Base-by-base conservation (phyloP, 30 jellyfish, hydroid and myxozoan species). In the Turritopsis dohrnii region DNA sequence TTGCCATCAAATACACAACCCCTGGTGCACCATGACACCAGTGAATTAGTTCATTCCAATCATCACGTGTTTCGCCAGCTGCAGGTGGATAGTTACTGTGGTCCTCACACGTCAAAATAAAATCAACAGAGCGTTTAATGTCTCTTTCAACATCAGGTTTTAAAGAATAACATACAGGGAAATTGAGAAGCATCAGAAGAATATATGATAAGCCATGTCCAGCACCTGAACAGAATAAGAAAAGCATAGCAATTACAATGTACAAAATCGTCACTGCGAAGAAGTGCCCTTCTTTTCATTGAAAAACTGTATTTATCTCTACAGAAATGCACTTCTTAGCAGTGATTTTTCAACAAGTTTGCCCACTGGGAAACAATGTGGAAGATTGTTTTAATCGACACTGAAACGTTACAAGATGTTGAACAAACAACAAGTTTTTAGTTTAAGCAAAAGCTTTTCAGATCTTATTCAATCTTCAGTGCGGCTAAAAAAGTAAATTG, bases 11-110 rank as follows among this genome's bases (percentile, higher is more conserved):
- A 77, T 94, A 88, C 53, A 86, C 80, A 23, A 88, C 95, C 18
- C 99, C 99, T 0, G 99, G 86, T 22, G 96, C 99, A 72, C 99
- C 99, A 83, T 94, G 99, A 85, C 99, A 94, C 99, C 99, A 94
- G 73, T 94, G 99, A 24, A 94, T 89, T 26, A 94, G 85, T 84
- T 89, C 96, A 72, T 94, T 89, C 97, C 97, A 89, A 82, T 94
- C 96, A 85, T 89, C 99, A 16, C 99, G 88, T 24, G 77, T 79
- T 65, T 94, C 99, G 19, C 86, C 95, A 28, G 99, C 77, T 19
- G 86, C 85, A 8, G 97, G 97, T 20, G 99, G 99, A 86, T 89
- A 94, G 83, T 94, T 89, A 3, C 97, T 96, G 79, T 89, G 71
- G 74, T 88, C 97, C 66, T 94, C 97, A 74, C 90, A 89, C 9